Base-by-base conservation (phyloP, 2,888 invertebrate genomes). In the Cordilura impudica region DNA sequence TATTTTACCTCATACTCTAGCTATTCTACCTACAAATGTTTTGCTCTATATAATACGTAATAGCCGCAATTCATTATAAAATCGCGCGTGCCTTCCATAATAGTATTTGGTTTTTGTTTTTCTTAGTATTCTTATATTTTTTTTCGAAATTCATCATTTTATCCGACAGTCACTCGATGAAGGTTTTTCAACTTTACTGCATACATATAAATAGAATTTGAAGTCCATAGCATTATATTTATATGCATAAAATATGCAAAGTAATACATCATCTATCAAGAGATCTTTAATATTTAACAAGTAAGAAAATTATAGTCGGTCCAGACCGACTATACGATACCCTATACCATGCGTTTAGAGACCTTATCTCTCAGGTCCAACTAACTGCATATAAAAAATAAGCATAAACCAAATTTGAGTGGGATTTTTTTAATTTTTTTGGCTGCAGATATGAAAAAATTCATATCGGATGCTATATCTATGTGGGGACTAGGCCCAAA, bases 81-180 rank as follows among this genome's bases (percentile, higher is more conserved):
- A 45, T 58, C 66, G 73, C 73, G 60, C 73, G 73, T 74, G 73
- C 73, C 60, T 58, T 51, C 56, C 39, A 18, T 8, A 35, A 47
- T 51, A 10, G 16, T 65, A 21, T 49, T 23, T 3, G 26, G 8
- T 31, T 61, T 31, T 31, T 10, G 2, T 31, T 16, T 49, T 16
- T 66, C 12, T 31, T 21, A 1, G 51, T 16, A 1, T 14, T 19
- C 14, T 43, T 43, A 26, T 2, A 14, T 39, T n/a, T 35, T 43
- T 26, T 45, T 56, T 63, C 6, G 49, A 65, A n/a, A 26, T 19
- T 7, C 18, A 19, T 21, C n/a, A n/a, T n/a, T 26, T 56, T 56
- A 23, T 63, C 54, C 14, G 21, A 5, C 5, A 21, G 45, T 18
- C 6, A 63, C 47, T 16, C 18, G 23, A 14, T 18, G 39, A 35